These are phyloP conservation scores for Sycophila sp. DNA, from an alignment of 1,140 invertebrate species.

Conservation along the genomic window DNA sequence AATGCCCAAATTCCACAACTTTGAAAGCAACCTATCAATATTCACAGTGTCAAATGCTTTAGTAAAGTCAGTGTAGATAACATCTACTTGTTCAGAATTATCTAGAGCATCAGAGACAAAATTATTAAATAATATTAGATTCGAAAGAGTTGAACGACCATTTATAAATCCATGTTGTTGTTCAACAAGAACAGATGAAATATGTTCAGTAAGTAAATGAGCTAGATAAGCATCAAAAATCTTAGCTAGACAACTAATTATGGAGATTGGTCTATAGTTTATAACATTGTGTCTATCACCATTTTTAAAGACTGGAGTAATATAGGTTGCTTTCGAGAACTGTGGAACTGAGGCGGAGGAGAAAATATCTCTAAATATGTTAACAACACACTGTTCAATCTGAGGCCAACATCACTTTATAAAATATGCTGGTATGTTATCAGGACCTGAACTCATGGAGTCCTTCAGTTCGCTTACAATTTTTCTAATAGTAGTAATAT, in stretches of 20 bases:
- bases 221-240: conserved; percentile 45
- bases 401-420: background rate
- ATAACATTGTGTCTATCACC: conserved; percentile 27
- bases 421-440: background rate
- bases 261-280: conserved; percentile 49
- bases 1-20: conserved; percentile 15
- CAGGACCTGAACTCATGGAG: background rate
- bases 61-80: conserved; percentile 49
- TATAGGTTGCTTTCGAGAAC: conserved; percentile 26
- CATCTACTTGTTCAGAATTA: conserved; percentile 45
- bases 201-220: background rate
- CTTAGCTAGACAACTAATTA: conserved; percentile 45
- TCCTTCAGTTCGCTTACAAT: background rate
- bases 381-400: background rate
- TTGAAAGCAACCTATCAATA: background rate
- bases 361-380: conserved; percentile 20
- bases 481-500: no score
- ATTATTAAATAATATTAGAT: conserved; percentile 42
- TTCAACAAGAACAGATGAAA: background rate
- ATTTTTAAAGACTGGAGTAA: conserved; percentile 41
- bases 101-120: conserved; percentile 39
- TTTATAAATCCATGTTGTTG: conserved; percentile 47
- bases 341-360: conserved; percentile 12
- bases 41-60: conserved; percentile 52
- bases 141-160: conserved; percentile 42